Conservation (phyloP, 2,113 vertebrate species). For the Hippoglossus stenolepis region DNA sequence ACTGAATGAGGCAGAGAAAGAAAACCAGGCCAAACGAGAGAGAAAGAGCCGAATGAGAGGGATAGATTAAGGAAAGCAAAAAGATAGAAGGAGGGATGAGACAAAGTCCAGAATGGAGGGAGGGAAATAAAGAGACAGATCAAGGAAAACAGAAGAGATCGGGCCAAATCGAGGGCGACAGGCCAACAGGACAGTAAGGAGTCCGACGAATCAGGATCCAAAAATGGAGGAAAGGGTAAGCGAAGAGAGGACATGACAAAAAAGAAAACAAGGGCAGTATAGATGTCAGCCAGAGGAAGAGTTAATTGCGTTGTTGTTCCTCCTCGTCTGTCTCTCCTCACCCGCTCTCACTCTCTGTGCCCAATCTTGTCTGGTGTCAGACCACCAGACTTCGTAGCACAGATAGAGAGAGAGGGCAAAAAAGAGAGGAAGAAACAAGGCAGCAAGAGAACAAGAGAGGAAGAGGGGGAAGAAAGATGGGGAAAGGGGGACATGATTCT, state of each 20-base stretch:
- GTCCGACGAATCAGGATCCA: slow-evolving; percentile 39
- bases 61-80: slow-evolving; percentile 34
- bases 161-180: slow-evolving; percentile 43
- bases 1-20: neutral
- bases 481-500: neutral
- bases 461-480: neutral
- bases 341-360: slow-evolving; percentile 30
- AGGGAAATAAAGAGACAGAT: slow-evolving; percentile 17
- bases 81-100: slow-evolving; percentile 32
- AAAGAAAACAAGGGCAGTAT: slow-evolving; percentile 46
- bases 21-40: slow-evolving; percentile 41
- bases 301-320: slow-evolving; percentile 72
- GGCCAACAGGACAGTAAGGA: slow-evolving; percentile 45
- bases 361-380: slow-evolving; percentile 59
- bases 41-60: slow-evolving; percentile 8
- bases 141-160: slow-evolving; percentile 41
- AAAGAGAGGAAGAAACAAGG: slow-evolving; percentile 1
- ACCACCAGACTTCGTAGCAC: slow-evolving; percentile 40
- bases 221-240: slow-evolving; percentile 48
- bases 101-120: slow-evolving; percentile 15
- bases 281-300: slow-evolving; percentile 61
- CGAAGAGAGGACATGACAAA: slow-evolving; percentile 41
- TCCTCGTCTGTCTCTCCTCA: slow-evolving; percentile 25
- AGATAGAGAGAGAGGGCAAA: neutral
- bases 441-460: neutral